Evolutionary conservation across 2,888 invertebrate genomes (phyloP).

Genomic region (Drosophila pseudotakahashii): DNA sequence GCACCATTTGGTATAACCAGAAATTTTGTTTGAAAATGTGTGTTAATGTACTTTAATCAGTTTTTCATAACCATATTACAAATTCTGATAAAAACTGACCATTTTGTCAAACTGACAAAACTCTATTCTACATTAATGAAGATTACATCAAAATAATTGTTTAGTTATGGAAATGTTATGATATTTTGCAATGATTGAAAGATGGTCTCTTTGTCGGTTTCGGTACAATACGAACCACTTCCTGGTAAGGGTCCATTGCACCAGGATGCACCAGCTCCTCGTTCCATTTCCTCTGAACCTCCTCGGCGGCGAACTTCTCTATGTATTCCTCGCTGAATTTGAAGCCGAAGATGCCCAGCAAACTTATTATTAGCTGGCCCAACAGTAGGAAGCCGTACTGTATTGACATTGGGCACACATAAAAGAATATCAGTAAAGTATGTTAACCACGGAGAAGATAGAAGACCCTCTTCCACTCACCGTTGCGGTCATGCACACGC

Average conservation of each 20-base stretch:
- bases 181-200: too few relatives aligned
- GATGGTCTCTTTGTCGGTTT: too few relatives aligned
- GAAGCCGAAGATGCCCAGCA: constrained; percentile 87
- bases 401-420: constrained; percentile 52
- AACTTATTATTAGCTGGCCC: constrained; percentile 89
- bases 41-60: too few relatives aligned
- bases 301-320: constrained; percentile 85
- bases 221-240: constrained; percentile 52
- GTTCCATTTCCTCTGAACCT: constrained; percentile 85
- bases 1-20: background rate
- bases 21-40: too few relatives aligned
- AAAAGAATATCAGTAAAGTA: constrained; percentile 2
- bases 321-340: constrained; percentile 86
- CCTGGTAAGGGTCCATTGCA: constrained; percentile 77
- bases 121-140: too few relatives aligned
- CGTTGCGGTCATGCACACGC: constrained; percentile 72
- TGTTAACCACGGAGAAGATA: background rate
- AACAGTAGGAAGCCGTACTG: constrained; percentile 90
- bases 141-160: too few relatives aligned
- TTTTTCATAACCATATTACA: too few relatives aligned
- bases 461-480: constrained; percentile 54
- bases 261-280: constrained; percentile 69
- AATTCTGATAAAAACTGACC: too few relatives aligned
- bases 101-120: too few relatives aligned
- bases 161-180: too few relatives aligned